phyloP scores from a whole-genome alignment of 2,113 vertebrate genomes.

The Anhinga anhinga region DNA sequence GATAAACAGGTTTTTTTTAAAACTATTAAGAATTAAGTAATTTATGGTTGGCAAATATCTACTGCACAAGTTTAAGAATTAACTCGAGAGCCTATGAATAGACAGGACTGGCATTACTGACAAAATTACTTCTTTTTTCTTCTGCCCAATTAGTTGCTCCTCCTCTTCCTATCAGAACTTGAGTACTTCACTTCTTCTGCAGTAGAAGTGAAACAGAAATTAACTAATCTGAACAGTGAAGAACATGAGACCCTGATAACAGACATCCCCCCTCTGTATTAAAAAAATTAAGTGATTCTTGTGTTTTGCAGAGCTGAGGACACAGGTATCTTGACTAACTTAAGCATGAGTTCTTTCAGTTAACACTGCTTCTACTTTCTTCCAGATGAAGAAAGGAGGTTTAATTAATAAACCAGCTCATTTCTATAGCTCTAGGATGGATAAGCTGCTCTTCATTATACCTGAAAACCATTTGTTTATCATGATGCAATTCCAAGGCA shows the following conservation, averaged over 20 bases:
- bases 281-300: neutral
- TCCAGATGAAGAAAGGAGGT: neutral
- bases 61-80: neutral
- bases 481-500: neutral
- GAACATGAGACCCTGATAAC: neutral
- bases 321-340: neutral
- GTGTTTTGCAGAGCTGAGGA: neutral
- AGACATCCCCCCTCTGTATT: neutral
- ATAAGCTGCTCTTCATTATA: neutral
- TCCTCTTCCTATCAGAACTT: neutral
- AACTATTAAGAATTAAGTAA: neutral
- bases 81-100: rapidly evolving
- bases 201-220: neutral
- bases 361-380: neutral
- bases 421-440: neutral
- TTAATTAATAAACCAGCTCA: neutral
- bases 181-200: neutral
- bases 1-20: neutral
- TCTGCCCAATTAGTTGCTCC: neutral
- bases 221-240: neutral
- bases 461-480: neutral
- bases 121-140: neutral
- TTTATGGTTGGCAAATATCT: neutral
- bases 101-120: neutral
- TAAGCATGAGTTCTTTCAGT: neutral